Evolutionary conservation across 2,888 invertebrate genomes (phyloP).

Genomic region (Podotricha telesiphe): DNA sequence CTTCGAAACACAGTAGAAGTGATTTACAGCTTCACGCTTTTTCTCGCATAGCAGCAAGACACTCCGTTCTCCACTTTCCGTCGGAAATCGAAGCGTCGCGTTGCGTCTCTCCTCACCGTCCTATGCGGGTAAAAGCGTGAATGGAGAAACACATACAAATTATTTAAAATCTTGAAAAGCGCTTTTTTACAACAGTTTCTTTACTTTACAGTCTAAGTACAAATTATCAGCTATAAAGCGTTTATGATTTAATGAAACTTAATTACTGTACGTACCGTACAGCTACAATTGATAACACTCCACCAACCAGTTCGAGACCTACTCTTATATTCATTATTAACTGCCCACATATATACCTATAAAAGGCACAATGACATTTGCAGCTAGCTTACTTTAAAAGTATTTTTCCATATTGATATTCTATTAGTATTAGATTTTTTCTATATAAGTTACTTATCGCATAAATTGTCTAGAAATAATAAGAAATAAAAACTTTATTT

Average conservation of each 20-base stretch:
- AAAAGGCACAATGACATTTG: background rate
- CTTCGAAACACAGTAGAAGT: too few species aligned
- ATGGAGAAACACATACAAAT: too few species aligned
- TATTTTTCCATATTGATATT: background rate
- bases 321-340: constrained; percentile 1
- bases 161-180: background rate
- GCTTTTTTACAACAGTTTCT: background rate
- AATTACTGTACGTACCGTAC: constrained; percentile 24
- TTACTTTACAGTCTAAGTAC: constrained; percentile 11
- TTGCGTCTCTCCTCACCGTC: too few species aligned
- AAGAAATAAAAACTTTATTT: too few species aligned
- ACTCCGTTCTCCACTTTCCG: too few species aligned
- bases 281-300: constrained; percentile 14
- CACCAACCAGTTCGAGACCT: constrained; percentile 9
- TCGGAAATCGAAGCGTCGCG: too few species aligned
- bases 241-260: constrained; percentile 26
- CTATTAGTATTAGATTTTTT: too few species aligned
- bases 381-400: background rate
- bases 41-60: background rate
- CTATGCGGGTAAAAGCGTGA: too few species aligned
- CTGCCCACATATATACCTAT: background rate
- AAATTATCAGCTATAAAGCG: constrained; percentile 33
- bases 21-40: background rate
- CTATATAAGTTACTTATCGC: too few species aligned
- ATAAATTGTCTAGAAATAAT: too few species aligned